These are phyloP conservation scores for Cataglyphis livida DNA, from an alignment of 2,888 invertebrate species.

Conservation along the genomic window DNA sequence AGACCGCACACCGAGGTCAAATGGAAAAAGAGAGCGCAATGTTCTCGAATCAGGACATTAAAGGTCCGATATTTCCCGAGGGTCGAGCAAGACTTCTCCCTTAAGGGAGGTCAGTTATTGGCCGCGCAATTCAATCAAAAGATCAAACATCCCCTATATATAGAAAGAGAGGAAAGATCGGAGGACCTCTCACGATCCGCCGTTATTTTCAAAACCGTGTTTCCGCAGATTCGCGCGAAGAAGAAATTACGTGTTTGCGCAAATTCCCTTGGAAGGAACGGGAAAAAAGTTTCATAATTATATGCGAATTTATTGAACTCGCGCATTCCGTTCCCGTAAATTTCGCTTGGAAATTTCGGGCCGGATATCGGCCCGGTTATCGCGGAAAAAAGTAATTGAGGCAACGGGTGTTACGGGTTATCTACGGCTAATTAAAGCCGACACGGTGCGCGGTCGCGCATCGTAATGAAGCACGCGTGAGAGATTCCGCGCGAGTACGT, in stretches of 20 bases:
- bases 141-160: conserved; percentile 74
- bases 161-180: conserved; percentile 32
- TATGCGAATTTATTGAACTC: background rate
- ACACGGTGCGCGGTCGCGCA: conserved; percentile 46
- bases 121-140: conserved; percentile 79
- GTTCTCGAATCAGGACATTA: conserved; percentile 63
- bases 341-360: conserved; percentile 34
- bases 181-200: conserved; percentile 53
- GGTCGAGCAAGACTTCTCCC: conserved; percentile 66
- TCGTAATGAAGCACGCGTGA: conserved; percentile 42
- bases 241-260: conserved; percentile 52
- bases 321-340: background rate
- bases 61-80: conserved; percentile 77
- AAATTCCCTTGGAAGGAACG: conserved; percentile 25
- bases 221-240: conserved; percentile 37
- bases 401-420: conserved; percentile 48
- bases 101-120: conserved; percentile 79
- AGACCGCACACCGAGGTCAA: background rate
- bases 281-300: conserved; percentile 1
- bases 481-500: conserved; percentile 59
- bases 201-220: conserved; percentile 59
- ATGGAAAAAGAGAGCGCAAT: conserved; percentile 32
- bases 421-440: conserved; percentile 55
- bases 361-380: conserved; percentile 10
- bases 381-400: conserved; percentile 48